Conservation (phyloP, 2,797 vertebrate genomes). For the Hapalemur alaotrensis region DNA sequence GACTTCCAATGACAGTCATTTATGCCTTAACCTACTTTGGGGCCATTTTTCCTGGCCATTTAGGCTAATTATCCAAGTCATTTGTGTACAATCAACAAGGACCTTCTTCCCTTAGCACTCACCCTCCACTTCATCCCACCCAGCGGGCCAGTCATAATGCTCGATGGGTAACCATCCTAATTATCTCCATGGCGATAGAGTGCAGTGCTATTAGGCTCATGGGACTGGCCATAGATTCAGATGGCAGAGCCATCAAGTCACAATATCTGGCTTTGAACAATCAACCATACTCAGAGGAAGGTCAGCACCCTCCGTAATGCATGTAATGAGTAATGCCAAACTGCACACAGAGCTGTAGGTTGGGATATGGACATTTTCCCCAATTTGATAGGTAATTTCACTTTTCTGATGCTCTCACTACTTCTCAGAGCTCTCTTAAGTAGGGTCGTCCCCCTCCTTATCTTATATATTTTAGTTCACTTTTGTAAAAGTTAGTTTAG, state of each 20-base stretch:
- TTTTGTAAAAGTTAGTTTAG: neutral
- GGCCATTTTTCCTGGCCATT: conserved; percentile 32
- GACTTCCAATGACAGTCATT: conserved; percentile 62
- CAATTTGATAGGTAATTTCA: conserved; percentile 12
- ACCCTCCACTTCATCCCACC: conserved; percentile 45
- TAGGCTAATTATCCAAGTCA: conserved; percentile 69
- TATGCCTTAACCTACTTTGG: conserved; percentile 59
- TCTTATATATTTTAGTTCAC: neutral
- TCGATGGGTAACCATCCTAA: conserved; percentile 26
- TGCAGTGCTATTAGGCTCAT: conserved; percentile 66
- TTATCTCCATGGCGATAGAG: conserved; percentile 74
- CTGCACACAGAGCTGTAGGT: neutral
- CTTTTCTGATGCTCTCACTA: neutral
- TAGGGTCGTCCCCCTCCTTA: neutral
- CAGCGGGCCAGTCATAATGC: conserved; percentile 38
- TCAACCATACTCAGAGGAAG: conserved; percentile 54
- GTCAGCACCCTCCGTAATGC: conserved; percentile 52
- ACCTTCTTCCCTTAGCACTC: conserved; percentile 35
- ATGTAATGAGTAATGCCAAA: conserved; percentile 47
- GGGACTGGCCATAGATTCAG: conserved; percentile 47
- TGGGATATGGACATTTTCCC: neutral
- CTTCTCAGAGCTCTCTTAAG: neutral
- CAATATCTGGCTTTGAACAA: conserved; percentile 41
- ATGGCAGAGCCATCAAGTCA: conserved; percentile 50
- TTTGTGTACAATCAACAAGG: conserved; percentile 68